Evolutionary conservation across 2,113 vertebrate genomes (phyloP).

Genomic region (Pedetes capensis): DNA sequence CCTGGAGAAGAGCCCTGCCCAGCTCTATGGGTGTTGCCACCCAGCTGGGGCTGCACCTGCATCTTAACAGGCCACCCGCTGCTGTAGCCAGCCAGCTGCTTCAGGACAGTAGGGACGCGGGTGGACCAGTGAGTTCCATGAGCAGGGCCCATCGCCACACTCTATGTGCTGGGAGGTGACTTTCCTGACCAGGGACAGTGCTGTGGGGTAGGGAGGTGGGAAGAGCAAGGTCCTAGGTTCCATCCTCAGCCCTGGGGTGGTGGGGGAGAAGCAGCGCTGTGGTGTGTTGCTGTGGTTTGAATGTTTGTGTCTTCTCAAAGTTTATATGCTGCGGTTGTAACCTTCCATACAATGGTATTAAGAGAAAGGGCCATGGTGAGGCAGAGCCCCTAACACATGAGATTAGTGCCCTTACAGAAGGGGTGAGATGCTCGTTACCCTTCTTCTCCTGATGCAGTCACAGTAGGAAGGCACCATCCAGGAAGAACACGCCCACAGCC

Average conservation of each 20-base stretch:
- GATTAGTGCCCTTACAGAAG: neutral
- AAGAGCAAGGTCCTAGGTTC: too few relatives aligned
- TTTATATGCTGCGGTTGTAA: too few relatives aligned
- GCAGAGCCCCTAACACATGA: neutral
- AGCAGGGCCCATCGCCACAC: fast-evolving
- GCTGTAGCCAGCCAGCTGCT: neutral
- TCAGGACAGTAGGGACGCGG: neutral
- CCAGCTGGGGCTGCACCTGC: neutral
- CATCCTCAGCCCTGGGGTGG: too few relatives aligned
- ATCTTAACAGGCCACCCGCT: neutral
- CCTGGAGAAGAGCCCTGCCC: neutral
- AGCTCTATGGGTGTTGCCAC: neutral
- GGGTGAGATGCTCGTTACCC: neutral
- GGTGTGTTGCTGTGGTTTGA: neutral
- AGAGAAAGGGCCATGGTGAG: neutral
- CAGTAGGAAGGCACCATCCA: neutral
- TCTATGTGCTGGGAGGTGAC: neutral
- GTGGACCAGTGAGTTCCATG: neutral
- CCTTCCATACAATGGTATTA: neutral
- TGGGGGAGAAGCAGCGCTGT: too few relatives aligned
- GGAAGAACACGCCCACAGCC: neutral
- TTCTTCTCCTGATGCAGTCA: neutral
- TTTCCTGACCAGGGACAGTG: neutral
- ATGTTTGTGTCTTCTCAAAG: neutral
- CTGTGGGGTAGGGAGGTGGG: too few relatives aligned